These are phyloP conservation scores for Enteromius argenteus DNA, from an alignment of 2,797 vertebrate species.

Conservation along the genomic window DNA sequence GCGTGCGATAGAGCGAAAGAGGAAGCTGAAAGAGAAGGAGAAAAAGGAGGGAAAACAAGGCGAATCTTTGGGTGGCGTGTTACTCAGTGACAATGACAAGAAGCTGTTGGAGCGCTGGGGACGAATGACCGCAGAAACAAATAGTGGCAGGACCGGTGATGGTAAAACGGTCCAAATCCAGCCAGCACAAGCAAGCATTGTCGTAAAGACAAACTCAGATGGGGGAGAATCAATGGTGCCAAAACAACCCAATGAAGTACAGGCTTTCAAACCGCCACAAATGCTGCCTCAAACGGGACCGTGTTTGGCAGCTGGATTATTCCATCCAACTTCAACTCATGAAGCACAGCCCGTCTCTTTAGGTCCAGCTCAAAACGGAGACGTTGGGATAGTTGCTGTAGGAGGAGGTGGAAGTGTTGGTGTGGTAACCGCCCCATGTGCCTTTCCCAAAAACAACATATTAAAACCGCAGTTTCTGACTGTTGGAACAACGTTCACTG, in stretches of 20 bases:
- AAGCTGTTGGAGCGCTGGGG: conserved; percentile 92
- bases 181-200: conserved; percentile 57
- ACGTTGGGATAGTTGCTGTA: conserved; percentile 66
- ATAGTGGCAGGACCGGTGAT: conserved; percentile 66
- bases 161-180: conserved; percentile 63
- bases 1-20: conserved; percentile 86
- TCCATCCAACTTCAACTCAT: conserved; percentile 67
- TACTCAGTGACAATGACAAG: conserved; percentile 91
- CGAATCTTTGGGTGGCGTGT: conserved; percentile 84
- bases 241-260: conserved; percentile 63
- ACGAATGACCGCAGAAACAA: conserved; percentile 77
- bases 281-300: conserved; percentile 50
- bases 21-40: conserved; percentile 88
- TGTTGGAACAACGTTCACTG: conserved; percentile 67
- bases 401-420: conserved; percentile 61
- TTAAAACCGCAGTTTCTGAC: conserved; percentile 70
- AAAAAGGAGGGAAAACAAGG: conserved; percentile 81
- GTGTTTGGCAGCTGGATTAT: conserved; percentile 64
- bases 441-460: conserved; percentile 72
- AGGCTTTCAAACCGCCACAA: conserved; percentile 53
- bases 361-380: conserved; percentile 70
- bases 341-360: conserved; percentile 69
- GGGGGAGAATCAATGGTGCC: conserved; percentile 63
- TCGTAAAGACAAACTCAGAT: conserved; percentile 66
- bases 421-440: conserved; percentile 64